A percentile compares a stretch with the other conserved stretches of the same genome.
phyloP scores from a whole-genome alignment of 2,888 invertebrate species.

The Hedychridium roseum region DNA sequence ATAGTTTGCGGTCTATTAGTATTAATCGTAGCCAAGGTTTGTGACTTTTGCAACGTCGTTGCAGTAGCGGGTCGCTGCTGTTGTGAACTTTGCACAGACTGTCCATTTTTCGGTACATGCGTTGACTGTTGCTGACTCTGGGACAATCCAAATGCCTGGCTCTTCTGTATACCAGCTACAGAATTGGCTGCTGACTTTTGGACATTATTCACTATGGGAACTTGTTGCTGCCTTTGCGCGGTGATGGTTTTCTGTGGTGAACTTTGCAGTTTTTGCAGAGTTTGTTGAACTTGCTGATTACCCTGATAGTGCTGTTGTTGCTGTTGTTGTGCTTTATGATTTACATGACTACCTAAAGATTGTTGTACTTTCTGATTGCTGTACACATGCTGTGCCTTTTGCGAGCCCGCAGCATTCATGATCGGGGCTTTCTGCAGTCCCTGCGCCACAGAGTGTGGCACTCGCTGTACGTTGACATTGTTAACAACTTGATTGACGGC shows the following conservation, averaged over 20 bases:
- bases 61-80: conserved; percentile 32
- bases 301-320: conserved; percentile 15
- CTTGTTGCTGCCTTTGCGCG: conserved; percentile 40
- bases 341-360: conserved; percentile 31
- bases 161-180: conserved; percentile 40
- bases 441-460: conserved; percentile 30
- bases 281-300: conserved; percentile 24
- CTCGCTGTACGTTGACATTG: conserved; percentile 42
- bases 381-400: conserved; percentile 33
- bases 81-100: conserved; percentile 22
- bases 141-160: conserved; percentile 24
- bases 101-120: conserved; percentile 25
- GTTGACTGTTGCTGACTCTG: conserved; percentile 23
- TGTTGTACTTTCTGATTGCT: conserved; percentile 47
- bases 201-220: conserved; percentile 39
- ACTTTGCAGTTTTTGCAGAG: conserved; percentile 41
- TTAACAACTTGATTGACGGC: conserved; percentile 42
- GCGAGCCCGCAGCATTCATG: conserved; percentile 18
- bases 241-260: conserved; percentile 40
- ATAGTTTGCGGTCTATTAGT: conserved; percentile 28
- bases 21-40: conserved; percentile 30
- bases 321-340: conserved; percentile 41
- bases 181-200: conserved; percentile 39
- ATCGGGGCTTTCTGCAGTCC: conserved; percentile 30
- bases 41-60: conserved; percentile 38